phyloP scores from a whole-genome alignment of 2,113 vertebrate genomes.

The Mesembrinibis cayennensis region DNA sequence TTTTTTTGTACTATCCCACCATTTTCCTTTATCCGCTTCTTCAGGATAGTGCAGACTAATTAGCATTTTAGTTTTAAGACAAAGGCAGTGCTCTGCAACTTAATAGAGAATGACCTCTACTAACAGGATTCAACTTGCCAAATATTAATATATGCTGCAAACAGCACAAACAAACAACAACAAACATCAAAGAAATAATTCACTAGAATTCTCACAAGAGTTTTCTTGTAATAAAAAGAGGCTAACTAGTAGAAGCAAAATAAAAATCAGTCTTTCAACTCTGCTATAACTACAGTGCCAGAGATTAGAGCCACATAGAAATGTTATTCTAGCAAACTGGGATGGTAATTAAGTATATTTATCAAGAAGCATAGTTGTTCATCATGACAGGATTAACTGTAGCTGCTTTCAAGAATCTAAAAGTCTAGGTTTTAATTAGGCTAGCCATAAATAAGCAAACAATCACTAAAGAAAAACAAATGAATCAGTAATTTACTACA shows the following conservation, averaged over 20 bases:
- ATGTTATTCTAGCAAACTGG: background rate
- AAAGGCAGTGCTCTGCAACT: background rate
- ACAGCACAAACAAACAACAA: background rate
- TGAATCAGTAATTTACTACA: background rate
- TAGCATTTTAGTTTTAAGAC: background rate
- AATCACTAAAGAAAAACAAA: background rate
- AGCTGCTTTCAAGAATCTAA: background rate
- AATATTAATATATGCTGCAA: background rate
- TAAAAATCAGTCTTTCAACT: background rate
- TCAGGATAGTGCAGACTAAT: background rate
- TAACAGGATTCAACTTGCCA: background rate
- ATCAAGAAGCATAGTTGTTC: background rate
- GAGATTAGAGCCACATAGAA: background rate
- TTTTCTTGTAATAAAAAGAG: background rate
- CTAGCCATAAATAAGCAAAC: background rate
- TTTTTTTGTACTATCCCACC: background rate
- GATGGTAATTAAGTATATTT: background rate
- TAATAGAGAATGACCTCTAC: background rate
- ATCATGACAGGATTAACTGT: background rate
- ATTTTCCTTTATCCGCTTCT: background rate
- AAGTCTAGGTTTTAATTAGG: background rate
- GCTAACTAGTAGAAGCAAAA: background rate
- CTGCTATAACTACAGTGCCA: background rate
- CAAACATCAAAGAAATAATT: background rate
- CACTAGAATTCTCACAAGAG: background rate